Base-by-base conservation (phyloP, 1,140 invertebrate genomes). In the Diorhabda sublineata region DNA sequence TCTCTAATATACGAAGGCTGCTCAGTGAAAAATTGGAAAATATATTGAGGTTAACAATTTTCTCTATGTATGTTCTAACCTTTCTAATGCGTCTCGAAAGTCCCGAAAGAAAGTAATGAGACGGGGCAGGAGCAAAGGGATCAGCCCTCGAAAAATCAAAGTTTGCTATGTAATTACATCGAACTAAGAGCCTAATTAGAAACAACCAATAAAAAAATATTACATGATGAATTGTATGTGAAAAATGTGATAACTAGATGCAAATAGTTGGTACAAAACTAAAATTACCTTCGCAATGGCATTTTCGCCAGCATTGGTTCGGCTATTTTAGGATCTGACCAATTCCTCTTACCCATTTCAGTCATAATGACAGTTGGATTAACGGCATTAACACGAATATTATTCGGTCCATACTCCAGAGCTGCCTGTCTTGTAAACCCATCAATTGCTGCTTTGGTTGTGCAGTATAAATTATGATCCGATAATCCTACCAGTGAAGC, bases 341-440 rank as follows among this genome's bases (percentile, higher is more conserved):
- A 97, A 9, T 87, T 90, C 5, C 88, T 79, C 76, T 85, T 87
- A 0, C 92, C 93, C 93, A 97, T 95, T 64, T 90, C 90, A 3
- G 95, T 97, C 84, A 95, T 84, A 8, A 94, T 91, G 0, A 96
- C 93, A 2, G 93, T 96, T 6, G 96, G 96, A 83, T 96, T 96
- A 0, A 98, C 89, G 63, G 86, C 84, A 79, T 98, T 98, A 0
- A 95, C 91, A 68, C 96, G 85, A 68, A 98, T 97, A 69, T 92
- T 89, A 73, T 91, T 82, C 0, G 88, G 87, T 0, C 94, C 95
- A n/a, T 97, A 82, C 83, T 98, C 95, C 44, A 95, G 77, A 1
- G 95, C 94, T 87, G 95, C 90, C 1, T 87, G 86, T 76, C 89
- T 87, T 8, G 88, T 89, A 26, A 90, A 73, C 64, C 85, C 86